phyloP scores from a whole-genome alignment of 64 coral and sea anemone species.

The Porites lutea region DNA sequence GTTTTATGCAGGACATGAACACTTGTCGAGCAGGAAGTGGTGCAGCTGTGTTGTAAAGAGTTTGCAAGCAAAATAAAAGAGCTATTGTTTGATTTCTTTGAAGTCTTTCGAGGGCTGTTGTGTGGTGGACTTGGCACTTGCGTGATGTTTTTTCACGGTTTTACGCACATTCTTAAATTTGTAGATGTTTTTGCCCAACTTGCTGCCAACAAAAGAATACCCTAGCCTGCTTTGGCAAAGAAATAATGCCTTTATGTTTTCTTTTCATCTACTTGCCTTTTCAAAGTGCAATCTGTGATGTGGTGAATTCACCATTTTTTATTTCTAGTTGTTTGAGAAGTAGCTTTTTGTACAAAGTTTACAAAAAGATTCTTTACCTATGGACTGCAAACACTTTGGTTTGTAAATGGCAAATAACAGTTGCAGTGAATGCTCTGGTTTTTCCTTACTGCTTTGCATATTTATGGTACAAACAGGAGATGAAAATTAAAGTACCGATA shows the following conservation, averaged over 20 bases:
- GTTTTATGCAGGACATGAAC: constrained; percentile 92
- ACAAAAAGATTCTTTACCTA: not conserved
- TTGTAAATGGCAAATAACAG: not conserved
- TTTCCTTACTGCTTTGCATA: not conserved
- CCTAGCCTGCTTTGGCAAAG: too few species aligned
- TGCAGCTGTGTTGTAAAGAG: constrained; percentile 80
- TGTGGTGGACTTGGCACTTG: not conserved
- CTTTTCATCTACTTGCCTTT: not conserved
- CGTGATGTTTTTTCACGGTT: not conserved
- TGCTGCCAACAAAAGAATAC: too few species aligned
- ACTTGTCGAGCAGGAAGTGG: constrained; percentile 91
- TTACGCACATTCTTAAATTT: not conserved
- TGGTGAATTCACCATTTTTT: too few species aligned
- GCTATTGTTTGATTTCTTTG: not conserved
- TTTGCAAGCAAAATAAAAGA: not conserved
- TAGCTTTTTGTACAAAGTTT: not conserved
- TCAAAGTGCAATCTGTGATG: not conserved
- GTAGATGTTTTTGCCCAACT: too few species aligned
- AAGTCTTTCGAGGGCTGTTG: not conserved
- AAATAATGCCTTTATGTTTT: too few species aligned
- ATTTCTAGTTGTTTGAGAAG: not conserved
- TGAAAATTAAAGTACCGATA: not conserved
- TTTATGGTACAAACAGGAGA: not conserved
- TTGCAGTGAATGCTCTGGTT: not conserved
- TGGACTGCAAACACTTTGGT: not conserved